A percentile compares a stretch with the other conserved stretches of the same genome.
Evolutionary conservation across 2,888 invertebrate genomes (phyloP).

Genomic region (Amphipyra berbera): DNA sequence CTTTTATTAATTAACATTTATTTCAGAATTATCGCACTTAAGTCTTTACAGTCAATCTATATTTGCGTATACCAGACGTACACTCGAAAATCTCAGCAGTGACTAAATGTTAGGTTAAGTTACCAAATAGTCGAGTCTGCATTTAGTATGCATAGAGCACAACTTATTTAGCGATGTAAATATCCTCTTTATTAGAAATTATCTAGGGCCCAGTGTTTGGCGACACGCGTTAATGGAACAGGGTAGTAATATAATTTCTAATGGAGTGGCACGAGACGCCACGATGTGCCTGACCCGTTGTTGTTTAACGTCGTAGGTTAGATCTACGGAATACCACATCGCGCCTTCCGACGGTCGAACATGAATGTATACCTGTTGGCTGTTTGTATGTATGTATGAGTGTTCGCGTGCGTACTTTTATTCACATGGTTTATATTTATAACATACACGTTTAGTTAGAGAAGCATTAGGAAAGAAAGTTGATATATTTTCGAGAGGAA

Average conservation of each 20-base stretch:
- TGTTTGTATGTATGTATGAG: conserved; percentile 47
- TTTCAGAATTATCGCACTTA: conserved; percentile 32
- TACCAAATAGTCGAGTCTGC: conserved; percentile 81
- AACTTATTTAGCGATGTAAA: conserved; percentile 60
- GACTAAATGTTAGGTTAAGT: conserved; percentile 77
- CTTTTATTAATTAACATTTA: conserved; percentile 63
- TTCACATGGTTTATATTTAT: conserved; percentile 51
- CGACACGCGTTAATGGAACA: conserved; percentile 47
- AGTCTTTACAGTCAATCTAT: conserved; percentile 41
- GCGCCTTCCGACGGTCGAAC: conserved; percentile 67
- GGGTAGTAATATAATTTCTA: conserved; percentile 61
- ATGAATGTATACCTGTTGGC: conserved; percentile 50
- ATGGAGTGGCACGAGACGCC: conserved; percentile 69
- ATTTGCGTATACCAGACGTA: conserved; percentile 54
- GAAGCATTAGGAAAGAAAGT: conserved; percentile 15
- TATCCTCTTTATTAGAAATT: conserved; percentile 60
- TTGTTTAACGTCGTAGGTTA: conserved; percentile 65
- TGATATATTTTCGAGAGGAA: conserved; percentile 46
- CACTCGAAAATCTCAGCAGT: conserved; percentile 70
- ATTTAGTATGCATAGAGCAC: conserved; percentile 82
- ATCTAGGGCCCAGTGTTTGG: conserved; percentile 43
- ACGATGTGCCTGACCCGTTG: conserved; percentile 83
- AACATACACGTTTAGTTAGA: conserved; percentile 22
- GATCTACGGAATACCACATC: conserved; percentile 63
- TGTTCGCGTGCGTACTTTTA: conserved; percentile 45